Conservation (phyloP, 1,140 invertebrate species). For the Marisa cornuarietis region DNA sequence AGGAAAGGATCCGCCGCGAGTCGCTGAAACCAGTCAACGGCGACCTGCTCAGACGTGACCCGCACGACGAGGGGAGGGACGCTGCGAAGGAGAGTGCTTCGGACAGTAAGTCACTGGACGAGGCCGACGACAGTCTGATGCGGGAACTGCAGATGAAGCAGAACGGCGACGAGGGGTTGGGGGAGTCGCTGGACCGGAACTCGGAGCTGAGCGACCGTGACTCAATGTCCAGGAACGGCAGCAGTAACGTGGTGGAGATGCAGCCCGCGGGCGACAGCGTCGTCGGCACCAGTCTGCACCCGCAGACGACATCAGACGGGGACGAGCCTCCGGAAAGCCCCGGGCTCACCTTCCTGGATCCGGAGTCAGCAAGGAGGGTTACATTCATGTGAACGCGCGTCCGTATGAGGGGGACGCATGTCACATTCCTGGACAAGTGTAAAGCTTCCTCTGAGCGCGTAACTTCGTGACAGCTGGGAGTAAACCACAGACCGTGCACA, state of each 20-base stretch:
- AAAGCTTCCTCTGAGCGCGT: no score
- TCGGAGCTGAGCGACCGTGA: constrained; percentile 32
- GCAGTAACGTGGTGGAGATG: constrained; percentile 24
- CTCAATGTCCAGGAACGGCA: constrained; percentile 13
- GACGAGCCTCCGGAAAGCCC: background rate
- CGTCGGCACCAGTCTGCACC: background rate
- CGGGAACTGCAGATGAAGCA: constrained; percentile 3
- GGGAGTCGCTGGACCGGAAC: constrained; percentile 39
- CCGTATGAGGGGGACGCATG: background rate
- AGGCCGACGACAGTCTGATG: no score
- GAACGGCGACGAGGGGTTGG: constrained; percentile 38
- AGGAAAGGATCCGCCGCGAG: constrained; percentile 32
- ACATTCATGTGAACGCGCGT: constrained; percentile 16
- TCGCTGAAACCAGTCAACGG: constrained; percentile 21
- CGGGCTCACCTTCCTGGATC: constrained; percentile 12
- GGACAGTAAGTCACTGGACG: no score
- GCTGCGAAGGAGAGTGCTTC: constrained; percentile 1
- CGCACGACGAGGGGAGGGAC: background rate
- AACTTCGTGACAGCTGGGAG: no score
- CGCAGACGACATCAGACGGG: background rate
- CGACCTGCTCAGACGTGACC: constrained; percentile 1
- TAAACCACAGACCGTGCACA: no score
- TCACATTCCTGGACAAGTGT: no score
- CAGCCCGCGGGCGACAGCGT: constrained; percentile 2
- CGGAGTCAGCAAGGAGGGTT: constrained; percentile 8